phyloP scores from a whole-genome alignment of 2,113 vertebrate genomes.

The Oreochromis spilurus region DNA sequence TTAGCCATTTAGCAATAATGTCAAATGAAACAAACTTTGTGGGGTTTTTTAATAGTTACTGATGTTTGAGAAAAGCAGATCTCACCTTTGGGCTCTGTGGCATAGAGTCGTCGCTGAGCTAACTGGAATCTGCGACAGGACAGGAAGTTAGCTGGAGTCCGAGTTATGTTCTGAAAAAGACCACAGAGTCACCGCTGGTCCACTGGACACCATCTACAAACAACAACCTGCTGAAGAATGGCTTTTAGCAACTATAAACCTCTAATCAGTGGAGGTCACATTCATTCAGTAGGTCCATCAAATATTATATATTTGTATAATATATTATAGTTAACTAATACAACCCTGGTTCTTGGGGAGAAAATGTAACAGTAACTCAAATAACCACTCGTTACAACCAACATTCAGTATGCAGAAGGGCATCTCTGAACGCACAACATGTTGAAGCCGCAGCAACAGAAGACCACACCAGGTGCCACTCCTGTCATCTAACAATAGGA shows the following conservation, averaged over 20 bases:
- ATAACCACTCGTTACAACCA: background rate
- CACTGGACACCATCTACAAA: background rate
- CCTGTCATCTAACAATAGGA: background rate
- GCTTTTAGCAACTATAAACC: background rate
- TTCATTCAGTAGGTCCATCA: background rate
- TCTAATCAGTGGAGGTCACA: background rate
- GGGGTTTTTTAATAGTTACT: background rate
- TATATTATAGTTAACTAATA: background rate
- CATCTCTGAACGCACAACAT: background rate
- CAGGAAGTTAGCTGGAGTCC: background rate
- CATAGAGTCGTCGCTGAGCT: constrained; percentile 38
- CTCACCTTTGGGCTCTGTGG: constrained; percentile 72
- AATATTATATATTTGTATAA: background rate
- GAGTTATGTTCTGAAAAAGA: constrained; percentile 30
- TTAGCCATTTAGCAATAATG: background rate
- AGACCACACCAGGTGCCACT: background rate
- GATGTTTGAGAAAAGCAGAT: background rate
- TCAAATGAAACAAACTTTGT: background rate
- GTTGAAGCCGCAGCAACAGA: background rate
- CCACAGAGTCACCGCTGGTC: background rate
- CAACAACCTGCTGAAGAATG: background rate
- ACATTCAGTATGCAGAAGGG: background rate
- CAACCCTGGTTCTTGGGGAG: background rate
- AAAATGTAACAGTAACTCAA: background rate
- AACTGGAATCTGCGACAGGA: constrained; percentile 2